Conservation (phyloP, 2,888 invertebrate species). For the Oxyscelio sp. region DNA sequence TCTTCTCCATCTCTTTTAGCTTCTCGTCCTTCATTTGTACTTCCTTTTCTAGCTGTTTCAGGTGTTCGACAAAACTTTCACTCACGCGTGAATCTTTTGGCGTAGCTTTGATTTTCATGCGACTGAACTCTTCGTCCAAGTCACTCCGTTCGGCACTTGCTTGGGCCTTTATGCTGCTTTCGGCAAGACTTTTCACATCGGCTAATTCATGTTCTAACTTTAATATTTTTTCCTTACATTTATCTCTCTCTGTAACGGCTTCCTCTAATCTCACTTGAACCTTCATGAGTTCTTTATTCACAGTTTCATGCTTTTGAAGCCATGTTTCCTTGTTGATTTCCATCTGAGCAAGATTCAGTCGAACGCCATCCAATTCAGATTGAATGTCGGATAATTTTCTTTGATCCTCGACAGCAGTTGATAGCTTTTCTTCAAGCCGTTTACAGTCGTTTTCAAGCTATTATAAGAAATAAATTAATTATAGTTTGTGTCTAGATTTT, state of each 20-base stretch:
- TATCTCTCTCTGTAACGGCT: no score
- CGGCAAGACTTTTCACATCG: slow-evolving; percentile 83
- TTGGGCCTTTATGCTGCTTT: slow-evolving; percentile 83
- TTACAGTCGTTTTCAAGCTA: no score
- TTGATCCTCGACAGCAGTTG: slow-evolving; percentile 80
- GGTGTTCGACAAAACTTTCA: slow-evolving; percentile 77
- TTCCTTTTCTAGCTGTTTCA: slow-evolving; percentile 83
- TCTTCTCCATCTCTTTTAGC: slow-evolving; percentile 82
- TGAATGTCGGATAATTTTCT: no score
- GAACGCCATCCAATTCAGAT: slow-evolving; percentile 83
- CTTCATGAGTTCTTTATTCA: slow-evolving; percentile 79
- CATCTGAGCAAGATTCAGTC: slow-evolving; percentile 84
- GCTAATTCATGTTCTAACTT: slow-evolving; percentile 50
- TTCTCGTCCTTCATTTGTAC: slow-evolving; percentile 82
- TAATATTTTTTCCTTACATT: slow-evolving; percentile 89
- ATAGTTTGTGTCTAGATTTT: no score
- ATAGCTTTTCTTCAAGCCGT: slow-evolving; percentile 84
- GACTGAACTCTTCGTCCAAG: slow-evolving; percentile 80
- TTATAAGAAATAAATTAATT: no score
- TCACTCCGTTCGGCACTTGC: slow-evolving; percentile 52
- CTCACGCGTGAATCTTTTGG: slow-evolving; percentile 78
- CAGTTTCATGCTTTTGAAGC: slow-evolving; percentile 83
- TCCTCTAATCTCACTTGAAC: slow-evolving; percentile 80
- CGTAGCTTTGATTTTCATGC: slow-evolving; percentile 80
- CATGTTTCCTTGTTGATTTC: slow-evolving; percentile 84